Conservation (phyloP, 2,888 invertebrate species). For the Cistogaster globosa region DNA sequence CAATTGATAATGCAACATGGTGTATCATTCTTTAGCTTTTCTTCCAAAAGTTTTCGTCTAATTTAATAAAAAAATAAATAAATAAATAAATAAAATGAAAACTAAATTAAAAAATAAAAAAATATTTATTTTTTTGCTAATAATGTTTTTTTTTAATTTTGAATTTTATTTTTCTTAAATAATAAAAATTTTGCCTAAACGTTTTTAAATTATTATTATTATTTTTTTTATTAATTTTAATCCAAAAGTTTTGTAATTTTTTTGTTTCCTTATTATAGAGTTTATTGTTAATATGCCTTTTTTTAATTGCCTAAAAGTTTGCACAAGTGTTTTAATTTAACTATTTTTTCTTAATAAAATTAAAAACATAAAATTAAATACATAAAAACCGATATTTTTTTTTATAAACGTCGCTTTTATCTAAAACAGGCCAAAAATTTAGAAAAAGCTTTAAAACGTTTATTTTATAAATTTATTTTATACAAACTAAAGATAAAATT, state of each 20-base stretch:
- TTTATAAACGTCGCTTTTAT: constrained; percentile 62
- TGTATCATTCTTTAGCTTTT: not conserved
- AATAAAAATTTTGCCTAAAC: constrained; percentile 73
- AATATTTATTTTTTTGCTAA: constrained; percentile 49
- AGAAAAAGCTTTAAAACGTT: constrained; percentile 65
- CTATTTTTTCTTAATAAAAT: constrained; percentile 73
- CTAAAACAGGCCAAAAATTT: constrained; percentile 71
- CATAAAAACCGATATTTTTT: constrained; percentile 39
- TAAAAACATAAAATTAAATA: constrained; percentile 53
- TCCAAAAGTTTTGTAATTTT: constrained; percentile 72
- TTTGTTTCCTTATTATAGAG: constrained; percentile 75
- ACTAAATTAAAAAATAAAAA: constrained; percentile 6
- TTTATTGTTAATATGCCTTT: constrained; percentile 80
- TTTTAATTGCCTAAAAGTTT: constrained; percentile 80
- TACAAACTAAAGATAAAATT: constrained; percentile 59
- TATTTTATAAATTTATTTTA: constrained; percentile 36
- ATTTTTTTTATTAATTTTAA: constrained; percentile 55
- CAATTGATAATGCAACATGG: constrained; percentile 34
- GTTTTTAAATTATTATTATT: constrained; percentile 61
- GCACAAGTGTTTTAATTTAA: constrained; percentile 76
- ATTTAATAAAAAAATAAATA: not conserved
- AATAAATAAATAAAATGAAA: constrained; percentile 22
- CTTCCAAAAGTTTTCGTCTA: constrained; percentile 15
- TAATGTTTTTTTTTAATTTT: constrained; percentile 62
- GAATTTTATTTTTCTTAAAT: constrained; percentile 71